A percentile compares a stretch with the other conserved stretches of the same genome.
phyloP scores from a whole-genome alignment of 2,888 invertebrate genomes.

The Holacanthella duospinosa region DNA sequence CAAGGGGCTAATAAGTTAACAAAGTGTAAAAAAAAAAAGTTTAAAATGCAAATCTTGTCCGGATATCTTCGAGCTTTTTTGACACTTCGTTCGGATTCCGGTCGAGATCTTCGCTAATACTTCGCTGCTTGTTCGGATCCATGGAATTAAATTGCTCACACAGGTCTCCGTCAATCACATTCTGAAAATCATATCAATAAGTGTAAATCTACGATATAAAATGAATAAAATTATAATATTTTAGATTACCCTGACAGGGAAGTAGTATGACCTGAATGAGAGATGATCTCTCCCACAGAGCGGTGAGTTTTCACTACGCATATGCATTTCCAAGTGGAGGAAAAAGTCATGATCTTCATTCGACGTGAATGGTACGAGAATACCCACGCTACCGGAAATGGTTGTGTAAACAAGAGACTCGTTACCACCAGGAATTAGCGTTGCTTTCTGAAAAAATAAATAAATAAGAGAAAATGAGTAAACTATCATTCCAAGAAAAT shows the following conservation, averaged over 20 bases:
- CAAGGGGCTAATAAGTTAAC: too few species aligned
- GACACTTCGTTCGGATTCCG: conserved; percentile 93
- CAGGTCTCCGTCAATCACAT: conserved; percentile 95
- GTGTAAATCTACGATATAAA: neutral
- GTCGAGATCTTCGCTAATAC: conserved; percentile 87
- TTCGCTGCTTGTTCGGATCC: conserved; percentile 85
- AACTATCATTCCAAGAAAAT: neutral
- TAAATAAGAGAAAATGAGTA: neutral
- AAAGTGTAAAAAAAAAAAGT: neutral
- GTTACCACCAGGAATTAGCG: conserved; percentile 92
- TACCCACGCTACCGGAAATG: conserved; percentile 82
- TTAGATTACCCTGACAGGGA: conserved; percentile 72
- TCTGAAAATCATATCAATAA: conserved; percentile 50
- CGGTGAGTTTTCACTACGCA: conserved; percentile 93
- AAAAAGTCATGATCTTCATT: conserved; percentile 98
- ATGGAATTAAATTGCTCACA: conserved; percentile 98
- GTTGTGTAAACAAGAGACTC: conserved; percentile 95
- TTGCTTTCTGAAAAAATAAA: conserved; percentile 55
- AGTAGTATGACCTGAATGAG: conserved; percentile 93
- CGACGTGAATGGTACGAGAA: conserved; percentile 85
- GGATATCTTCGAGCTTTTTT: conserved; percentile 95
- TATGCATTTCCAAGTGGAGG: conserved; percentile 98
- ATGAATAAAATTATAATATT: neutral
- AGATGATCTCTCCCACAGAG: conserved; percentile 95
- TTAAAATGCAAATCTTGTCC: conserved; percentile 97